Conservation (phyloP, 2,797 vertebrate species). For the Karalla daura region DNA sequence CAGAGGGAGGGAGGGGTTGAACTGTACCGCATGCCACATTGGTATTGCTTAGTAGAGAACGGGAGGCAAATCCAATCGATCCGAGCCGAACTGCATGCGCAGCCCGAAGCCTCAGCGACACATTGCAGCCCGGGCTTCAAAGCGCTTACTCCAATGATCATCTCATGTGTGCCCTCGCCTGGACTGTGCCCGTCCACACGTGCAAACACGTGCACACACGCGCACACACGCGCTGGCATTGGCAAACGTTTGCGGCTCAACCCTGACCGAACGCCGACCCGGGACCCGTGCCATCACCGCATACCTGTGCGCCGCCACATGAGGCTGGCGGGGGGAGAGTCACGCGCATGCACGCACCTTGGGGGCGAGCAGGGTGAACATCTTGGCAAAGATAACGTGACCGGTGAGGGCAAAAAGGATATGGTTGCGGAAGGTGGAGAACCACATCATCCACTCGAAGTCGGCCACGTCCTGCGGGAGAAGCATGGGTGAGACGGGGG, state of each 20-base stretch:
- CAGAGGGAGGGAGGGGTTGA: too few relatives aligned
- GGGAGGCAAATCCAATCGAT: background rate
- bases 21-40: background rate
- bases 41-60: background rate
- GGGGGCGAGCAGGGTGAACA: conserved; percentile 89
- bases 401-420: conserved; percentile 93
- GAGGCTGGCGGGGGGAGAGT: background rate
- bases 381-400: conserved; percentile 95
- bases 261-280: too few relatives aligned
- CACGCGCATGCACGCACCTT: conserved; percentile 86
- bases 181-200: background rate
- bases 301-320: background rate
- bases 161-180: background rate
- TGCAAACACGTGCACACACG: background rate
- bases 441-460: conserved; percentile 99
- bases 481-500: background rate
- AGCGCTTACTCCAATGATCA: conserved; percentile 1
- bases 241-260: too few relatives aligned
- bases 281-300: conserved; percentile 22
- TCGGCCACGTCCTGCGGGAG: conserved; percentile 89
- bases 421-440: conserved; percentile 93
- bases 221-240: background rate
- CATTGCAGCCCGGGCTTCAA: background rate
- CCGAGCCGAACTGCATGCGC: background rate
- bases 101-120: conserved; percentile 3